Conservation (phyloP, 2,888 invertebrate species). For the Ophion slaviceki region DNA sequence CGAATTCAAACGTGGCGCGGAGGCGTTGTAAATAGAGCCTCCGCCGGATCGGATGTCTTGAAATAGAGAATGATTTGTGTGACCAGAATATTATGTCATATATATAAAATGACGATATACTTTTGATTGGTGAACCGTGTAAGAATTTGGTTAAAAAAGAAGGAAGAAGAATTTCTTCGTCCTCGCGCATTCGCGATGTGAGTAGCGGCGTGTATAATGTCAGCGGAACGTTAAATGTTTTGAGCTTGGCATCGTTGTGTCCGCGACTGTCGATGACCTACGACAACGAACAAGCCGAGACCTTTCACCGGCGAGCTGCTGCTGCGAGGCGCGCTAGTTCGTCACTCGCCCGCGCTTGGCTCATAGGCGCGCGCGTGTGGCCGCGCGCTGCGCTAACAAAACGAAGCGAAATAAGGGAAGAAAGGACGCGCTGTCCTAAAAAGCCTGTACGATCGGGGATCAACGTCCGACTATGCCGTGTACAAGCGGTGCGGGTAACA, state of each 20-base stretch:
- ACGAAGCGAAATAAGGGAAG: background rate
- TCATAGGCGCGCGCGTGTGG: background rate
- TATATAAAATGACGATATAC: background rate
- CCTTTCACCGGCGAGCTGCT: slow-evolving; percentile 45
- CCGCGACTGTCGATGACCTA: slow-evolving; percentile 55
- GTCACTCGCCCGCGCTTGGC: background rate
- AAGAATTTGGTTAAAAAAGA: background rate
- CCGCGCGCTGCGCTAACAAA: background rate
- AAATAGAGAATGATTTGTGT: background rate
- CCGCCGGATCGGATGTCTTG: too few relatives aligned
- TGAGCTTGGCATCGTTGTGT: background rate
- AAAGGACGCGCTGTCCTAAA: background rate
- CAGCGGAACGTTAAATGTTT: slow-evolving; percentile 11
- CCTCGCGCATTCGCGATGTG: background rate
- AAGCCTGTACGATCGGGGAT: background rate
- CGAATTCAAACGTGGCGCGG: background rate
- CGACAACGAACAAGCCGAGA: slow-evolving; percentile 49
- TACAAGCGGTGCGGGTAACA: background rate
- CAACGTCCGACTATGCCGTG: background rate
- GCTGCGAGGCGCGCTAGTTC: slow-evolving; percentile 13
- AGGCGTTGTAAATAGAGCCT: background rate
- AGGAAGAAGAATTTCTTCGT: background rate
- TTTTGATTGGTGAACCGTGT: background rate
- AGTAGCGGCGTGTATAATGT: background rate
- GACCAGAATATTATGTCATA: background rate